phyloP scores from a whole-genome alignment of 1,140 invertebrate genomes.

The Maniola jurtina region DNA sequence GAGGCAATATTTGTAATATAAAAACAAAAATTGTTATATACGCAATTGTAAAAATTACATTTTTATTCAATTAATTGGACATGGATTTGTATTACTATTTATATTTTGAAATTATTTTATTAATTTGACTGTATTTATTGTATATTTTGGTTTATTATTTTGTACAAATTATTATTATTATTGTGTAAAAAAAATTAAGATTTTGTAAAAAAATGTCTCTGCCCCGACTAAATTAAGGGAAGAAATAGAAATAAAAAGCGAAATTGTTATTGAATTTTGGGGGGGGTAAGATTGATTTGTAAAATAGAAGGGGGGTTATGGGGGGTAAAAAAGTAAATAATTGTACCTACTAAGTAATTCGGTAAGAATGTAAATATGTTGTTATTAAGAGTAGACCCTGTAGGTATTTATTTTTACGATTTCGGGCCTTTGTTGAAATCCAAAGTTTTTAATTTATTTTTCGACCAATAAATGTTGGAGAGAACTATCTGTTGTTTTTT shows the following conservation, averaged over 20 bases:
- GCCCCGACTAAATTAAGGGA: slow-evolving; percentile 35
- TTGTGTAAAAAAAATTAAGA: slow-evolving; percentile 4
- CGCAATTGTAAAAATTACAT: not conserved
- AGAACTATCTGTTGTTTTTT: slow-evolving; percentile 61
- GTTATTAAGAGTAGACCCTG: slow-evolving; percentile 69
- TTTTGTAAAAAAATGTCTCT: slow-evolving; percentile 31
- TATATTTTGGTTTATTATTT: slow-evolving; percentile 11
- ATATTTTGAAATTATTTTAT: not conserved
- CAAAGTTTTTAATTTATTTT: slow-evolving; percentile 79
- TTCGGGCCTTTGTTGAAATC: slow-evolving; percentile 75
- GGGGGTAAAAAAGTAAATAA: slow-evolving; percentile 51
- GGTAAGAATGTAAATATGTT: slow-evolving; percentile 71
- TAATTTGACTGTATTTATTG: not conserved
- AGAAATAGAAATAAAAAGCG: slow-evolving; percentile 36
- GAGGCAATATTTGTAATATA: slow-evolving; percentile 9
- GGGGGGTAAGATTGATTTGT: slow-evolving; percentile 47
- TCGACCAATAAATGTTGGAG: slow-evolving; percentile 79
- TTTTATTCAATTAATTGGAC: not conserved
- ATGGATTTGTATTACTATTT: not conserved
- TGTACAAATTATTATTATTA: slow-evolving; percentile 6
- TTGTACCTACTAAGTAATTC: slow-evolving; percentile 65
- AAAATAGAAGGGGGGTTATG: slow-evolving; percentile 50
- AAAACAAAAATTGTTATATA: not conserved
- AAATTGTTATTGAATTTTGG: slow-evolving; percentile 56
- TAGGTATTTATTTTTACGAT: slow-evolving; percentile 76